A percentile compares a stretch with the other conserved stretches of the same genome.
Evolutionary conservation across 2,797 vertebrate species (phyloP).

Genomic region (Poeciliopsis infans): DNA sequence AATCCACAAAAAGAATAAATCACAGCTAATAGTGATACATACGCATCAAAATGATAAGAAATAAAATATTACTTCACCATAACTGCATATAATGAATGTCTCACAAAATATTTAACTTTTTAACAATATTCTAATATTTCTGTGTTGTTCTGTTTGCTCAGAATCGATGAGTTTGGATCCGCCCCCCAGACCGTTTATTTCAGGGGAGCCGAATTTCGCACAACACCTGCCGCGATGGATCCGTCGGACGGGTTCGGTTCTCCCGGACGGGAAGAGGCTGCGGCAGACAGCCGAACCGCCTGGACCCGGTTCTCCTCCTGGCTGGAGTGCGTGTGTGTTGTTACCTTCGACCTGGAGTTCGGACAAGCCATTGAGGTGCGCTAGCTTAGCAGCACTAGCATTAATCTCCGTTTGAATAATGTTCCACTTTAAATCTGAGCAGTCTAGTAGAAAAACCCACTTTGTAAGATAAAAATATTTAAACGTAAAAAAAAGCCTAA

Average conservation of each 20-base stretch:
- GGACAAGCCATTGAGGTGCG: conserved; percentile 94
- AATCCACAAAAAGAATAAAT: background rate
- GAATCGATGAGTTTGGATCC: background rate
- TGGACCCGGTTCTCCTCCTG: conserved; percentile 91
- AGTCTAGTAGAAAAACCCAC: too few relatives aligned
- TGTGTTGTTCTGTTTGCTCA: background rate
- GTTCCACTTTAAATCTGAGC: background rate
- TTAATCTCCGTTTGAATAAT: background rate
- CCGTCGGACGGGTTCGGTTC: conserved; percentile 59
- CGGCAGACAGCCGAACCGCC: conserved; percentile 51
- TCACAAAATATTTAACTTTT: background rate
- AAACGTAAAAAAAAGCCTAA: background rate
- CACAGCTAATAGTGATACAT: background rate
- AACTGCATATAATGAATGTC: background rate
- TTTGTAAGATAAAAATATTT: too few relatives aligned
- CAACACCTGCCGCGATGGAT: conserved; percentile 70
- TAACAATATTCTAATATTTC: background rate
- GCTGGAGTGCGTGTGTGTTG: conserved; percentile 92
- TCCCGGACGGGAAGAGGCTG: conserved; percentile 30
- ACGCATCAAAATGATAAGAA: background rate
- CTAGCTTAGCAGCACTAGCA: conserved; percentile 53
- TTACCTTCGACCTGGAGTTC: conserved; percentile 95
- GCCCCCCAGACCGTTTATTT: background rate
- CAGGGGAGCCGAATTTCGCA: background rate
- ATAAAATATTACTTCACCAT: background rate